Percentiles rank a stretch among this genome's conserved stretches.
Conservation (phyloP, 2,113 vertebrate genomes). For the Elachura formosa region DNA sequence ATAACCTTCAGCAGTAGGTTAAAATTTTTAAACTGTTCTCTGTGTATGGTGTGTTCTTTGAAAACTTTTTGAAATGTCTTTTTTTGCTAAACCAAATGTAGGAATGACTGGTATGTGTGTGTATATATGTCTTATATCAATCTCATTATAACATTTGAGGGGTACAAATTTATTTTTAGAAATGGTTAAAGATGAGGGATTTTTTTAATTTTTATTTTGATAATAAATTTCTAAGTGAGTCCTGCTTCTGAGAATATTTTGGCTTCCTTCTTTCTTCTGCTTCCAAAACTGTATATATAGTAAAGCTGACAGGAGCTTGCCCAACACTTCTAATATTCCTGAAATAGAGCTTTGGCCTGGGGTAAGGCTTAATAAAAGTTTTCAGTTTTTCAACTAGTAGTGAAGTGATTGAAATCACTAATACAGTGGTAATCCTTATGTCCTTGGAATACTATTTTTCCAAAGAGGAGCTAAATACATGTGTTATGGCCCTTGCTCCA, state of each 20-base stretch:
- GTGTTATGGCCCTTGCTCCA: neutral
- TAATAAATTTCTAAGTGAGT: neutral
- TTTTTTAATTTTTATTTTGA: neutral
- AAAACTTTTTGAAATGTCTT: neutral
- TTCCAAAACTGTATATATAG: neutral
- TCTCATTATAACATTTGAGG: neutral
- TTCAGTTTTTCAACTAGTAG: neutral
- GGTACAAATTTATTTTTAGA: neutral
- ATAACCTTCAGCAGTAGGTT: neutral
- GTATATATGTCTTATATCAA: neutral
- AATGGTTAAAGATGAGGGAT: neutral
- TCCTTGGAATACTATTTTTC: neutral
- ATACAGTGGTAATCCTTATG: neutral
- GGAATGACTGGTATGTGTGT: neutral
- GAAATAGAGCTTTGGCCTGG: neutral
- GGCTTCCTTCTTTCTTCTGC: neutral
- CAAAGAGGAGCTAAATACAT: neutral
- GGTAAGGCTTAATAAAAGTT: neutral
- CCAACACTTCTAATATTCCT: neutral
- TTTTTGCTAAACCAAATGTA: neutral
- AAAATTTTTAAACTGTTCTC: neutral
- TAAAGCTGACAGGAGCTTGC: neutral
- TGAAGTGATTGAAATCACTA: neutral
- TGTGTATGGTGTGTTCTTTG: neutral
- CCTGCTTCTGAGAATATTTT: neutral